Base-by-base conservation (phyloP, 2,888 invertebrate genomes). In the Cantharis flavilabris region DNA sequence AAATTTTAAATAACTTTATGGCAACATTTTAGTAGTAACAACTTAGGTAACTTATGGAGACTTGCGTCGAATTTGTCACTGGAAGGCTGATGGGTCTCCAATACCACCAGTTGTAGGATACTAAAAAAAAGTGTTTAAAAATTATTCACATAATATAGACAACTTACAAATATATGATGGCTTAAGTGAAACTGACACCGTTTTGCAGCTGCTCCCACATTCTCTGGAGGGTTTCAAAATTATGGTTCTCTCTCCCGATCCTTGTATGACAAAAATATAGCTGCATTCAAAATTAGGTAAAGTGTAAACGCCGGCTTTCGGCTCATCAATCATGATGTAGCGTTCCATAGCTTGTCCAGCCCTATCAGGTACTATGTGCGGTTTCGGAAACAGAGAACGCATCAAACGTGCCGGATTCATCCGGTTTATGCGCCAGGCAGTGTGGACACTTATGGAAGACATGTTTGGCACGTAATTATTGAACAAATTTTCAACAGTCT, bases 31-130 rank as follows among this genome's bases (percentile, higher is more conserved):
- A 49, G 49, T 94, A 95, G 85, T 93, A 94, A 69, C 94, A 94
- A 71, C 93, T 94, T 71, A 95, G 89, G 85, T 94, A 94, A 77
- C 91, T 92, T 76, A 95, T 90, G 72, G 92, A 90, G 70, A 89
- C 91, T 84, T 90, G 88, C 82, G 90, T 93, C 84, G 92, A 90
- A 85, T 88, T 91, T 84, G 91, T 89, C 65, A 90, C 88, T 79
- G 93, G 92, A 80, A 92, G 90, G 84, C 94, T 92, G 23, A 91
- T 88, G 26, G 94, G 94, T 85, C 93, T 90, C 94, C 95, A 95
- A 84, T 94, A 95, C 93, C 95, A 94, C 94, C 95, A 95, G 86
- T 95, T 95, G 86, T 94, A 95, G 92, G 93, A 94, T 82, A 95
- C 95, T 95, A 89, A 81, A 92, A 92, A 84, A 80, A 33, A 33